Percentiles rank a stretch among this genome's conserved stretches.
Evolutionary conservation across 2,113 vertebrate species (phyloP).

Genomic region (Leptocoma aspasia): DNA sequence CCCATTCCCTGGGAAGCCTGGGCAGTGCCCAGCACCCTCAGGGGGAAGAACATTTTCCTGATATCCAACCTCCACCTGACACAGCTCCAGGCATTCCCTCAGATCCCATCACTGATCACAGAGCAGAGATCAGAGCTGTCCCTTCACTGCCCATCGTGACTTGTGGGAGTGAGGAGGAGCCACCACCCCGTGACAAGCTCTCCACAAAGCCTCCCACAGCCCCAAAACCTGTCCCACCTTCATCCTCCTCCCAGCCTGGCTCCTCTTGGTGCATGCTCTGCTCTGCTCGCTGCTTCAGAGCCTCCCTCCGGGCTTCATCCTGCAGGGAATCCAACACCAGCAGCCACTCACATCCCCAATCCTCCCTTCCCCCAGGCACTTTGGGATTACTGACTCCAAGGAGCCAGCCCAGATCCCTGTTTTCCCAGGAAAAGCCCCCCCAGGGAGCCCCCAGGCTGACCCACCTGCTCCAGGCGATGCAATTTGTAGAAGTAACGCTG

Average conservation of each 20-base stretch:
- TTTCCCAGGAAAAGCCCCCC: neutral
- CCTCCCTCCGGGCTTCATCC: slow-evolving; percentile 92
- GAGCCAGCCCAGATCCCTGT: neutral
- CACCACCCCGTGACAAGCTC: neutral
- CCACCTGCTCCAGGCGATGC: slow-evolving; percentile 92
- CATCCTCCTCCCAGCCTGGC: slow-evolving; percentile 92
- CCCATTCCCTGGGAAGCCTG: neutral
- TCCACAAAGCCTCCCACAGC: neutral
- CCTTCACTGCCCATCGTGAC: neutral
- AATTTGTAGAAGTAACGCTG: slow-evolving; percentile 98
- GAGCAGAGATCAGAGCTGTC: neutral
- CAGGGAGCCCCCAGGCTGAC: neutral
- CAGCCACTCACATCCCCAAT: fast-evolving
- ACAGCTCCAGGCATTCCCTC: neutral
- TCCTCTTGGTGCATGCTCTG: slow-evolving; percentile 84
- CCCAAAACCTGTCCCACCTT: slow-evolving; percentile 66
- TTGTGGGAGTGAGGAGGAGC: neutral
- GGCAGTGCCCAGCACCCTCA: neutral
- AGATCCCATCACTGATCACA: neutral
- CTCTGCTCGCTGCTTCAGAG: slow-evolving; percentile 92
- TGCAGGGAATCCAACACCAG: slow-evolving; percentile 41
- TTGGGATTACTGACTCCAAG: neutral
- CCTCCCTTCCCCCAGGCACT: neutral
- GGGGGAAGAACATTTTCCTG: neutral
- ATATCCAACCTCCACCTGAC: neutral